Conservation (phyloP, 2,113 vertebrate species). For the Amia ocellicauda region DNA sequence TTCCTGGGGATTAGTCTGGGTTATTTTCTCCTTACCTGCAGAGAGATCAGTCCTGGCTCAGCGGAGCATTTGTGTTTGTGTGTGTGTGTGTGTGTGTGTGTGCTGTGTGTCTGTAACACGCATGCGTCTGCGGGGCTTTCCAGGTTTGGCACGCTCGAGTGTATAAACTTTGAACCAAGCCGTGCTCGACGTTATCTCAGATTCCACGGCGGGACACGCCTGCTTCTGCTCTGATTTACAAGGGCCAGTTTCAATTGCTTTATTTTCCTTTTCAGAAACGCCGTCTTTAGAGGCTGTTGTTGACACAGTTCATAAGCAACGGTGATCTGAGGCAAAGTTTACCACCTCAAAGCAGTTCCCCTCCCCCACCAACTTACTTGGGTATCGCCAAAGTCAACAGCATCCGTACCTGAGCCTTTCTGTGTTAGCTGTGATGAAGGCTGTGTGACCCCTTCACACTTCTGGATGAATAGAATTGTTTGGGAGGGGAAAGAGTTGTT, state of each 20-base stretch:
- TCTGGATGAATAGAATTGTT: not conserved
- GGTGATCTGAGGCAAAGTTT: not conserved
- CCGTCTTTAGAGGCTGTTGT: not conserved
- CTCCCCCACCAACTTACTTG: not conserved
- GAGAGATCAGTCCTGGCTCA: not conserved
- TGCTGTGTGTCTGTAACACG: not conserved
- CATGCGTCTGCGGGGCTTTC: not conserved
- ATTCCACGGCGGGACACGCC: not conserved
- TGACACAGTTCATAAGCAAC: not conserved
- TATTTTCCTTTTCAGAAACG: no score
- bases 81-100: not conserved
- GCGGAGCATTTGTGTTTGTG: no score
- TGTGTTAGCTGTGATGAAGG: not conserved
- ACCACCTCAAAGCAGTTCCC: not conserved
- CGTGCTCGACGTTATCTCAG: not conserved
- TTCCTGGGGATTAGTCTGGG: not conserved
- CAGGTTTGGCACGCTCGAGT: not conserved
- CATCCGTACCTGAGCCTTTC: not conserved
- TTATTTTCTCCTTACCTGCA: constrained; percentile 1
- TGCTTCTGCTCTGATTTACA: not conserved
- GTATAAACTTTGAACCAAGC: not conserved
- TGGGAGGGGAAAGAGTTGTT: no score
- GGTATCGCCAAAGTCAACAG: not conserved
- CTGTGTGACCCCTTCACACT: not conserved
- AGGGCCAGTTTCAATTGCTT: not conserved